Evolutionary conservation across 2,113 vertebrate species (phyloP), one percentile per base, ranked within the genome.

Genomic region (Peucedramus taeniatus): DNA sequence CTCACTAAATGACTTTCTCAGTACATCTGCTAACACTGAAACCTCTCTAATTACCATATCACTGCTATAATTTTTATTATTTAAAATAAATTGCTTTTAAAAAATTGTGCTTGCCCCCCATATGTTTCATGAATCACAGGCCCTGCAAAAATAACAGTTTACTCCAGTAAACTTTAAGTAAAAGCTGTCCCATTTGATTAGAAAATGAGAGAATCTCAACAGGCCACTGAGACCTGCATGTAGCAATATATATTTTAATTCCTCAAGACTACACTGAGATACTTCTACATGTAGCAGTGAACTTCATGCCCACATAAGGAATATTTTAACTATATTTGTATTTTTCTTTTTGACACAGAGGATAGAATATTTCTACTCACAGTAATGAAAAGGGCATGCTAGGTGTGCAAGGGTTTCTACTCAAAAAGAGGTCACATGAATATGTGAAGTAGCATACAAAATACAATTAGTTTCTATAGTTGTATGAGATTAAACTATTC

Each of bases 1-100:
- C 31, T 76, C 60, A 82, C 27, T 68, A 82, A 68, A 84, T 49
- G 4, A 83, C 50, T 80, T 80, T 83, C 40, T 87, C 28, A 68
- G 71, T 72, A 75, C 76, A 92, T 77, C 83, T 93, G 71, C 45
- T 89, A 94, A 90, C n/a, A 83, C 24, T 42, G 50, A 93, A 90
- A 54, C 37, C 37, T 69, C 37, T 83, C 37, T 54, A 93, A 88
- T 71, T 90, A 88, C 35, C 8, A 22, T 39, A 74, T 53, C 53
- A 45, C 16, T 59, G 31, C 51, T 28, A 68, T 31, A 2, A 75
- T 75, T 91, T 81, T 94, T 87, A 83, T 81, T 87, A 84, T 81
- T 90, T 74, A 35, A 88, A 88, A 90, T 53, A 61, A 79, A 57
- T 26, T 26, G 10, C 26, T n/a, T 56, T 4, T 3, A 77, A 61